Evolutionary conservation across 2,797 vertebrate genomes (phyloP).

Genomic region (Sebastolobus alascanus): DNA sequence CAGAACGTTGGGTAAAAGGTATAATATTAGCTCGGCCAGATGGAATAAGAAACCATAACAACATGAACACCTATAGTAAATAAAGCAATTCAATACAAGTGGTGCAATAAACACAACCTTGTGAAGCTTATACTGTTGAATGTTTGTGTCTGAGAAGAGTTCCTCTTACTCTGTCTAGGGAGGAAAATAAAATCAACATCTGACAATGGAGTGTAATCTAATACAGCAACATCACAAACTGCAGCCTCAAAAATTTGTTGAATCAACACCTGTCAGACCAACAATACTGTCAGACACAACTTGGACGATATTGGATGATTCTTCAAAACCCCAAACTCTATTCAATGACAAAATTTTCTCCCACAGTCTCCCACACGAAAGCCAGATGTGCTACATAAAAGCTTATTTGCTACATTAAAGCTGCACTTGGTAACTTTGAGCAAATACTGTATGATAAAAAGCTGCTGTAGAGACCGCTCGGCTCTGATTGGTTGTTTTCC

Average conservation of each 20-base stretch:
- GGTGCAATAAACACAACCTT: background rate
- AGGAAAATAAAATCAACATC: background rate
- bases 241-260: background rate
- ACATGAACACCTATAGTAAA: constrained; percentile 9
- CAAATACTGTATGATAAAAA: too few species aligned
- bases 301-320: background rate
- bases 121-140: background rate
- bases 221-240: constrained; percentile 13
- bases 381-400: background rate
- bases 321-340: background rate
- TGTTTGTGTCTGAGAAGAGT: constrained; percentile 11
- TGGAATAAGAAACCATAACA: constrained; percentile 34
- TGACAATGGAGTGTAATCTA: background rate
- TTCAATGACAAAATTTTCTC: background rate
- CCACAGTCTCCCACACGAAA: constrained; percentile 3
- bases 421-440: too few species aligned
- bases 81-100: constrained; percentile 18
- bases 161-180: background rate
- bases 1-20: constrained; percentile 43
- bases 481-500: too few species aligned
- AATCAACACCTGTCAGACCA: background rate
- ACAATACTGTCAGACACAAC: background rate
- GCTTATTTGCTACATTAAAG: background rate
- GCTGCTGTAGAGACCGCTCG: too few species aligned
- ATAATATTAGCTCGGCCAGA: constrained; percentile 13